Conservation (phyloP, 1,140 invertebrate genomes). For the Drosophila virilis region DNA sequence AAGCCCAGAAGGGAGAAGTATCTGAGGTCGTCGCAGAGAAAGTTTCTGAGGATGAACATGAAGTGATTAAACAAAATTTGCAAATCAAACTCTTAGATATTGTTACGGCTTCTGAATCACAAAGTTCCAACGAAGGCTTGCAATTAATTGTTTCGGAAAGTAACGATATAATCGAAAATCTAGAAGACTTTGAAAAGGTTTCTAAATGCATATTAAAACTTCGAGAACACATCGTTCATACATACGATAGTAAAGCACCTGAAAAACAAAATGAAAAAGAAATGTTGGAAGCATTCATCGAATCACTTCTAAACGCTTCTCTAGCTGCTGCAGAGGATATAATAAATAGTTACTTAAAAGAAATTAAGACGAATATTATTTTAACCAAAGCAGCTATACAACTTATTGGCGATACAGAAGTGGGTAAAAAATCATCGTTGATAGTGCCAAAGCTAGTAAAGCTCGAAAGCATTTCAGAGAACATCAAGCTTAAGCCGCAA, state of each 20-base stretch:
- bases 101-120: slow-evolving; percentile 3
- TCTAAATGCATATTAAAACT: slow-evolving; percentile 69
- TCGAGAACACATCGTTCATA: slow-evolving; percentile 76
- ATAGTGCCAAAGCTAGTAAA: slow-evolving; percentile 58
- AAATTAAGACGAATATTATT: slow-evolving; percentile 63
- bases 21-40: slow-evolving; percentile 34
- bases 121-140: slow-evolving; percentile 23
- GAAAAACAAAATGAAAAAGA: slow-evolving; percentile 33
- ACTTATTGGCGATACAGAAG: slow-evolving; percentile 55
- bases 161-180: slow-evolving; percentile 49
- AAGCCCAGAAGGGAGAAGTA: slow-evolving; percentile 44
- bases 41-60: slow-evolving; percentile 7
- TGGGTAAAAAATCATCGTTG: slow-evolving; percentile 55
- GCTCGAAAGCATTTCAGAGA: slow-evolving; percentile 53
- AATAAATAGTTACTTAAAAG: slow-evolving; percentile 43
- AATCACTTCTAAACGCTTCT: slow-evolving; percentile 44
- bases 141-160: slow-evolving; percentile 29
- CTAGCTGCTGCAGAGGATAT: slow-evolving; percentile 47
- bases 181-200: slow-evolving; percentile 37
- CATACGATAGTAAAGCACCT: slow-evolving; percentile 59
- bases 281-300: slow-evolving; percentile 59
- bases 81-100: slow-evolving; percentile 10
- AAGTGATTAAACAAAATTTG: not conserved
- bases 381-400: slow-evolving; percentile 54
- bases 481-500: slow-evolving; percentile 29